Evolutionary conservation across 2,888 invertebrate genomes (phyloP).

Genomic region (Megastigmus dorsalis): DNA sequence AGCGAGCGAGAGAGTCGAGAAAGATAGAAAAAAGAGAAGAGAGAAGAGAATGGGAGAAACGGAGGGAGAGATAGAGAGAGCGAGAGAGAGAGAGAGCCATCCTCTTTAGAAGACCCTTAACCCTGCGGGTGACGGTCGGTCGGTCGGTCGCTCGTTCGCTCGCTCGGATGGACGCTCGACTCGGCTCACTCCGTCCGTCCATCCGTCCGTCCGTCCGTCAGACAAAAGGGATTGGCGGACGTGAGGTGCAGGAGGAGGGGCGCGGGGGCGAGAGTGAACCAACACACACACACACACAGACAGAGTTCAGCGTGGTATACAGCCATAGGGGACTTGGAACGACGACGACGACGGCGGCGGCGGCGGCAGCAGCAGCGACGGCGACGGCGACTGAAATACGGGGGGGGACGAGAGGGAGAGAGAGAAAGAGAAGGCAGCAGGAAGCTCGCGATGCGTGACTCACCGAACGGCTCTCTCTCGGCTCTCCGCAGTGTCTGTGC

Average conservation of each 20-base stretch:
- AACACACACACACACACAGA: not conserved
- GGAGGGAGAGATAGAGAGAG: conserved; percentile 40
- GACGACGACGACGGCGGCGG: conserved; percentile 34
- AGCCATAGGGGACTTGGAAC: conserved; percentile 29
- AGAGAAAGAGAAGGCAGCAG: conserved; percentile 62
- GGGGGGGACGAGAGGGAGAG: conserved; percentile 22
- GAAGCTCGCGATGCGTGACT: conserved; percentile 75
- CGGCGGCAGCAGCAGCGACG: conserved; percentile 3
- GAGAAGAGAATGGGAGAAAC: conserved; percentile 33
- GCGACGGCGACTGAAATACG: conserved; percentile 36
- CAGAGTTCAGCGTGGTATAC: not conserved
- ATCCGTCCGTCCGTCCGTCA: conserved; percentile 45
- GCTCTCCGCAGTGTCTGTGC: conserved; percentile 63
- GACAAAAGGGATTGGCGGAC: conserved; percentile 68
- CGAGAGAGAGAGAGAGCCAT: conserved; percentile 59
- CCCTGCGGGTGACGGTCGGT: conserved; percentile 73
- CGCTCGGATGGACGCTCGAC: conserved; percentile 55
- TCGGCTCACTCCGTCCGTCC: not conserved
- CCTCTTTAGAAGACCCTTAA: conserved; percentile 72
- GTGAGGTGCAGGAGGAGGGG: conserved; percentile 54
- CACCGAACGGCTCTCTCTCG: conserved; percentile 70
- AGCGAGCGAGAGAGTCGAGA: not conserved
- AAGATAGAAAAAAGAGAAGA: not conserved
- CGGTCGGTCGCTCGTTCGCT: conserved; percentile 64
- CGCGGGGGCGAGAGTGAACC: conserved; percentile 52